A percentile compares a stretch with the other conserved stretches of the same genome.
Evolutionary conservation across 1,140 invertebrate genomes (phyloP).

Genomic region (Penaeus japonicus): DNA sequence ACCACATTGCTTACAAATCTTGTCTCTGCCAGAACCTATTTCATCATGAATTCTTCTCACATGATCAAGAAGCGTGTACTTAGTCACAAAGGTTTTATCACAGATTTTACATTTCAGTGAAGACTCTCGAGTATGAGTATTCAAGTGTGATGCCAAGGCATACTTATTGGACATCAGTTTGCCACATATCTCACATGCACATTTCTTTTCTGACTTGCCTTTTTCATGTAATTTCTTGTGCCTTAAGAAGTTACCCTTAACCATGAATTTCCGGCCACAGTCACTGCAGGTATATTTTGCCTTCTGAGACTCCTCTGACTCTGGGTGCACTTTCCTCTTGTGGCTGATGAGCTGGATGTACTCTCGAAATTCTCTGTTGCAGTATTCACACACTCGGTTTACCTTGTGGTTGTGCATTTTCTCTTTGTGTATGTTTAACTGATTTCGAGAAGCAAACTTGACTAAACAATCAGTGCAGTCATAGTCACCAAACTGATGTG

Average conservation of each 20-base stretch:
- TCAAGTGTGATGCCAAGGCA: conserved; percentile 43
- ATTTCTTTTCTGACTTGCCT: conserved; percentile 7
- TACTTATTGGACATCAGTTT: conserved; percentile 47
- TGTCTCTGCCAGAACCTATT: conserved; percentile 37
- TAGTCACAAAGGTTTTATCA: conserved; percentile 44
- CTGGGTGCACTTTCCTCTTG: conserved; percentile 42
- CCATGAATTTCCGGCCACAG: conserved; percentile 46
- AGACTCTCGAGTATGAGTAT: conserved; percentile 24
- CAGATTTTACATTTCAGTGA: conserved; percentile 27
- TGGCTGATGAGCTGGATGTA: conserved; percentile 34
- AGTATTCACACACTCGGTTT: conserved; percentile 46
- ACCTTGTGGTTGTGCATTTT: conserved; percentile 25
- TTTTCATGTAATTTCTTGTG: conserved; percentile 30
- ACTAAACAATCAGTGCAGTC: conserved; percentile 31
- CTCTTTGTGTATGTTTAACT: conserved; percentile 35
- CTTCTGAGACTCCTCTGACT: conserved; percentile 35
- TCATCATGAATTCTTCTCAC: conserved; percentile 44
- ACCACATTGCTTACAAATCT: conserved; percentile 40
- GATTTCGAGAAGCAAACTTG: conserved; percentile 40
- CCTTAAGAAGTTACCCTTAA: conserved; percentile 38
- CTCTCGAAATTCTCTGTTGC: conserved; percentile 37
- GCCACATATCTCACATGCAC: conserved; percentile 31
- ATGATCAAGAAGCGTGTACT: conserved; percentile 43
- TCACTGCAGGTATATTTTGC: conserved; percentile 35
- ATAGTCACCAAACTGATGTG: conserved; percentile 50